phyloP scores from a whole-genome alignment of 2,113 vertebrate genomes.

The Dendropsophus ebraccatus region DNA sequence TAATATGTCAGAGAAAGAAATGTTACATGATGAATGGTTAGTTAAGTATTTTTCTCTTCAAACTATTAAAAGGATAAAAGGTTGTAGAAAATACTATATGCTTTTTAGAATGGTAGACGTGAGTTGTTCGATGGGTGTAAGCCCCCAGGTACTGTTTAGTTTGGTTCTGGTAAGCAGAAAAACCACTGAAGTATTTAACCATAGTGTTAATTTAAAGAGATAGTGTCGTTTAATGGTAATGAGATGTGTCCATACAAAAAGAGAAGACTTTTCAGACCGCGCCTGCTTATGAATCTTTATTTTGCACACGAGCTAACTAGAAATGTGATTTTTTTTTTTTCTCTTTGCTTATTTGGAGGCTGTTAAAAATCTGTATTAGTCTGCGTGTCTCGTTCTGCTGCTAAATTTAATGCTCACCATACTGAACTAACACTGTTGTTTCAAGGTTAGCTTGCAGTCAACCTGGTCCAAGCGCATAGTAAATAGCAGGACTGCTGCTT shows the following conservation, averaged over 20 bases:
- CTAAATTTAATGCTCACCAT: neutral
- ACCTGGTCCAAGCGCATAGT: neutral
- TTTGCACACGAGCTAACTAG: slow-evolving; percentile 15
- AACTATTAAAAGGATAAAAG: neutral
- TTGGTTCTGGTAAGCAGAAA: neutral
- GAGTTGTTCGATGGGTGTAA: neutral
- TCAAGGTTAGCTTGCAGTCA: neutral
- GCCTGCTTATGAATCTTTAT: neutral
- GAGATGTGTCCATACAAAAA: neutral
- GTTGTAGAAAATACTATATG: neutral
- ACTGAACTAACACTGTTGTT: neutral
- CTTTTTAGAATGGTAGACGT: neutral
- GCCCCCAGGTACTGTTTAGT: neutral
- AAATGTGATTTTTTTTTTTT: slow-evolving; percentile 1
- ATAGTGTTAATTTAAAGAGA: neutral
- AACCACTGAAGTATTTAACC: slow-evolving; percentile 4
- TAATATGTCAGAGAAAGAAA: neutral
- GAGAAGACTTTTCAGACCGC: neutral
- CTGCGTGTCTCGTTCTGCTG: neutral
- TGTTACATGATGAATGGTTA: neutral
- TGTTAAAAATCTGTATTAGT: slow-evolving; percentile 4
- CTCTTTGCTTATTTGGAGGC: neutral
- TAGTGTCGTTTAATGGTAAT: neutral
- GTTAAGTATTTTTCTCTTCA: neutral
- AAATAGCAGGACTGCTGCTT: neutral